phyloP scores from a whole-genome alignment of 2,888 invertebrate genomes.

The Lysandra bellargus region DNA sequence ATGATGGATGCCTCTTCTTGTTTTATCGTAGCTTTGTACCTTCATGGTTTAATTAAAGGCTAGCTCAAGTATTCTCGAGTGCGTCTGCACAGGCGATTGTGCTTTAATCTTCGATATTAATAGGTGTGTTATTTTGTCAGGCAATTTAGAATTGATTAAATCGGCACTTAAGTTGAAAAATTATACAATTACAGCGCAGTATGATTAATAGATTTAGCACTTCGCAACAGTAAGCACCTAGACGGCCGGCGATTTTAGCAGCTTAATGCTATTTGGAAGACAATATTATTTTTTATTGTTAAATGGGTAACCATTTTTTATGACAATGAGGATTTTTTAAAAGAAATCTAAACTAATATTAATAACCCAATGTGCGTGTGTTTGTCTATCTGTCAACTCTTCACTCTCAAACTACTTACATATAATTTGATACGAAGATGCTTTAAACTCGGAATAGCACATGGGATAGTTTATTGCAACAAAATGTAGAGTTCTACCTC shows the following conservation, averaged over 20 bases:
- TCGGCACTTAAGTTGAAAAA: slow-evolving; percentile 50
- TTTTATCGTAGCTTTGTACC: slow-evolving; percentile 36
- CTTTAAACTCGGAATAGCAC: too few species aligned
- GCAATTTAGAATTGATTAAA: slow-evolving; percentile 51
- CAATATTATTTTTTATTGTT: not conserved
- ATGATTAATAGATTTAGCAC: slow-evolving; percentile 19
- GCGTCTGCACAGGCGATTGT: slow-evolving; percentile 57
- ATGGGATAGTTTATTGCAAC: too few species aligned
- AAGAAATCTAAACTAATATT: not conserved
- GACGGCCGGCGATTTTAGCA: not conserved
- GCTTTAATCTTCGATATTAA: slow-evolving; percentile 65
- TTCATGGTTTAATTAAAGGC: slow-evolving; percentile 68
- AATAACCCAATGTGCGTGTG: too few species aligned
- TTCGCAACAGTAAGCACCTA: not conserved
- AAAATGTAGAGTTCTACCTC: too few species aligned
- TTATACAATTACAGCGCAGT: slow-evolving; percentile 42
- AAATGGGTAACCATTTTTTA: not conserved
- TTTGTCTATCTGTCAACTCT: too few species aligned
- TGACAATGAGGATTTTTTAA: not conserved
- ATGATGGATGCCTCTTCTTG: slow-evolving; percentile 32
- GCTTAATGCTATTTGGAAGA: not conserved
- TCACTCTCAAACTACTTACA: too few species aligned
- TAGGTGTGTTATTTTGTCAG: slow-evolving; percentile 54
- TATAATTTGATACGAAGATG: too few species aligned
- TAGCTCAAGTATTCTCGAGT: slow-evolving; percentile 49